These are phyloP conservation scores for Scomber colias DNA, from an alignment of 2,113 vertebrate genomes.

Conservation along the genomic window DNA sequence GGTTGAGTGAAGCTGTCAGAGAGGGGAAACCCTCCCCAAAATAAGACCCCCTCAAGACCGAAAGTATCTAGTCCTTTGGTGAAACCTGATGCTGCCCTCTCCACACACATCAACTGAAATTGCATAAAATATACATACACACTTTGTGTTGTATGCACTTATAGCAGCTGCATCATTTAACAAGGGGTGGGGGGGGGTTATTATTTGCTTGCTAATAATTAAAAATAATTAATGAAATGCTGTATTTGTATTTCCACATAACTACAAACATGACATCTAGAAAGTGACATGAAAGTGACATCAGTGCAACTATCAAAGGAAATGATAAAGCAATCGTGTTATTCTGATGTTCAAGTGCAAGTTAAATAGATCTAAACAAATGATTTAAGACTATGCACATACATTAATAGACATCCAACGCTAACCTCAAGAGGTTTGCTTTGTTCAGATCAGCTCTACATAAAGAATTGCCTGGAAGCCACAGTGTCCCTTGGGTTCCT, in stretches of 20 bases:
- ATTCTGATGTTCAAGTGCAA: not conserved
- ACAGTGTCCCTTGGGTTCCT: slow-evolving; percentile 60
- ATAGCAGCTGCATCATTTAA: not conserved
- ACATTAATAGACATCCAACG: slow-evolving; percentile 21
- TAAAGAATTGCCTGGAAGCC: slow-evolving; percentile 62
- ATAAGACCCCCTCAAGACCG: slow-evolving; percentile 22
- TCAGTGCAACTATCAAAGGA: not conserved
- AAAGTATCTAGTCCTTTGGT: slow-evolving; percentile 5
- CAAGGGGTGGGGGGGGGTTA: too few relatives aligned
- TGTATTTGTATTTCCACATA: not conserved
- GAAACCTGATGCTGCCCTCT: not conserved
- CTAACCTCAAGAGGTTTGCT: slow-evolving; percentile 34
- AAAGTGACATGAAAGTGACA: not conserved
- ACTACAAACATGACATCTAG: not conserved
- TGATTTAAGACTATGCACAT: slow-evolving; percentile 11
- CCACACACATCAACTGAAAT: not conserved
- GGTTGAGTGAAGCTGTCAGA: slow-evolving; percentile 67
- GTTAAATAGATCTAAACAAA: slow-evolving; percentile 6
- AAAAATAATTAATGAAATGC: not conserved
- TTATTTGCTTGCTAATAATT: not conserved
- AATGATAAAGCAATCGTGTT: not conserved
- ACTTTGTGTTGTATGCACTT: not conserved
- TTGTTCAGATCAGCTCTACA: slow-evolving; percentile 62
- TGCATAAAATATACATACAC: not conserved
- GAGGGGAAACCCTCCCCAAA: slow-evolving; percentile 29